Base-by-base conservation (phyloP, 1,140 invertebrate genomes). In the Pseudomyrmex dendroicus region DNA sequence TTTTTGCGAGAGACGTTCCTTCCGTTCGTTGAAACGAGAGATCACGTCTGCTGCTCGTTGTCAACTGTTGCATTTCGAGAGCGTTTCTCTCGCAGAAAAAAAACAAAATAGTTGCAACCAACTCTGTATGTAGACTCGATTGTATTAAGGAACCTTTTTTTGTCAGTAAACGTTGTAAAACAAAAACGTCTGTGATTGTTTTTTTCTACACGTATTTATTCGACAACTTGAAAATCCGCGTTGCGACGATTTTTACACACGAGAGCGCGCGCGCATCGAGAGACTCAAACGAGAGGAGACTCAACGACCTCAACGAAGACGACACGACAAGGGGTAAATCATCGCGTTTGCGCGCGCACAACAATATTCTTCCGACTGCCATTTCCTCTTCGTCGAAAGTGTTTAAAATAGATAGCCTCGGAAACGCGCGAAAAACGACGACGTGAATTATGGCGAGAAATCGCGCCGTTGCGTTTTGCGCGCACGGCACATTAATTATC, bases 111-210 rank as follows among this genome's bases (percentile, higher is more conserved):
- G 20, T 64, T 63, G 50, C 67, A 77, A 84, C 46, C 82, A 86
- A 84, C 66, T 82, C 48, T 86, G 70, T 86, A 89, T 84, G 70
- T 90, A 89, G 76, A 89, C 84, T 85, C 86, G 86, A 88, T 68
- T 88, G 74, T 90, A 86, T 83, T 72, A 90, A 85, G 80, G 68
- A 85, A 35, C 2, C 35, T 35, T 35, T 10, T 83, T 90, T 88
- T 89, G 86, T 91, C 89, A 92, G 89, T 92, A 91, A 91, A 92
- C 88, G 86, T 91, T 91, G 86, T 90, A 77, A 86, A 87, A 35
- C 35, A 70, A 86, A 87, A 87, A 82, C 62, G n/a, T 46, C 72
- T 7, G 50, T 7, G 50, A 70, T 2, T 1, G 1, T 25, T 48
- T 57, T 48, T 57, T 7, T 35, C 35, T 0, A 48, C n/a, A 8